A percentile compares a stretch with the other conserved stretches of the same genome.
These are phyloP conservation scores for Epicampocera succincta DNA, from an alignment of 2,888 invertebrate genomes.

Conservation along the genomic window DNA sequence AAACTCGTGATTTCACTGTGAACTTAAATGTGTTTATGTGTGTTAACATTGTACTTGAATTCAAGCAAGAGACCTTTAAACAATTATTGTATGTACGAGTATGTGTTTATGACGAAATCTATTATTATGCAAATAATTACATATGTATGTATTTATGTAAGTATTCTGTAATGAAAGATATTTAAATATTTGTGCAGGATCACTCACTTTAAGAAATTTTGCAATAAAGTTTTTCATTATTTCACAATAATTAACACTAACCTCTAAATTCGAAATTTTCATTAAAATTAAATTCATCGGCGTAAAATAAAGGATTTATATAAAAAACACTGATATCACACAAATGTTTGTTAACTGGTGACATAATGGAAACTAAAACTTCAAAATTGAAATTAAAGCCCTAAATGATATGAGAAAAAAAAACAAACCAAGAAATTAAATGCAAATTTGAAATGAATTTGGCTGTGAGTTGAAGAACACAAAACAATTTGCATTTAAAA, in stretches of 20 bases:
- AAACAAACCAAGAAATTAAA: background rate
- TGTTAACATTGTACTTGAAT: slow-evolving; percentile 53
- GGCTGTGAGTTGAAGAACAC: slow-evolving; percentile 18
- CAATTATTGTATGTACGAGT: background rate
- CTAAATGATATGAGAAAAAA: background rate
- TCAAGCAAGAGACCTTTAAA: slow-evolving; percentile 31
- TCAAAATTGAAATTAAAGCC: slow-evolving; percentile 4
- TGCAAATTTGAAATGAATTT: slow-evolving; percentile 25
- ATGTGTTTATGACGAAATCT: background rate
- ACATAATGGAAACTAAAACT: slow-evolving; percentile 61
- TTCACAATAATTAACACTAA: slow-evolving; percentile 53
- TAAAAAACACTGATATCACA: slow-evolving; percentile 54
- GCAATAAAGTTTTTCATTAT: background rate
- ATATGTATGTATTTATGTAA: background rate
- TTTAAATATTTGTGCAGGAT: background rate
- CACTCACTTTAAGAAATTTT: background rate
- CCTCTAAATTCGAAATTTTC: slow-evolving; percentile 77
- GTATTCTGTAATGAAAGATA: background rate
- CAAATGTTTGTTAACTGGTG: slow-evolving; percentile 57
- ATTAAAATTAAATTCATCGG: slow-evolving; percentile 72
- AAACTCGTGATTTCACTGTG: slow-evolving; percentile 14
- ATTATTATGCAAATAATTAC: slow-evolving; percentile 19
- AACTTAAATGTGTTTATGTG: background rate
- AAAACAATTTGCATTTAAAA: slow-evolving; percentile 58
- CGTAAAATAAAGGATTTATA: slow-evolving; percentile 58